A percentile compares a stretch with the other conserved stretches of the same genome.
Conservation (phyloP, 2,797 vertebrate genomes). For the Nyctibius grandis region DNA sequence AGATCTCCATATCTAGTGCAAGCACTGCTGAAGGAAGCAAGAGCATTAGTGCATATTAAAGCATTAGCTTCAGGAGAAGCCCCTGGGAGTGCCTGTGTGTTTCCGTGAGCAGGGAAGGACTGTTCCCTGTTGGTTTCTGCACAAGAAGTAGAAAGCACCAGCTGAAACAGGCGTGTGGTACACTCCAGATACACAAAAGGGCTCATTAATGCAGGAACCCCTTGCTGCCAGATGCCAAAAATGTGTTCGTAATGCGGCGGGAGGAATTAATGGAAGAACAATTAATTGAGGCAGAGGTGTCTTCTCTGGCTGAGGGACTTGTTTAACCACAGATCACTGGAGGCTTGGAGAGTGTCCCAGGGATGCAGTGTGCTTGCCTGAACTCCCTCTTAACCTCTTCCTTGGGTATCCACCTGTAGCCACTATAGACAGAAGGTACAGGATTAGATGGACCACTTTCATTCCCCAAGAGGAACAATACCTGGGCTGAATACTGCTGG, state of each 20-base stretch:
- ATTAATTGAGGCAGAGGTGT: background rate
- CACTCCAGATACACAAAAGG: background rate
- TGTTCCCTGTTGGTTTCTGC: background rate
- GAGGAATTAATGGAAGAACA: background rate
- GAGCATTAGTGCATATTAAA: background rate
- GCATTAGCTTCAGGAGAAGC: background rate
- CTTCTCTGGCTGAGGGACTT: background rate
- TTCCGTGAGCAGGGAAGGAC: background rate
- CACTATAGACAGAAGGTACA: background rate
- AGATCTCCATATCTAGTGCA: background rate
- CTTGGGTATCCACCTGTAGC: background rate
- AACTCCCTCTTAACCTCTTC: background rate
- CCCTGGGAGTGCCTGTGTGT: background rate
- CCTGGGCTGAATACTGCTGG: background rate
- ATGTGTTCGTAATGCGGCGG: rapidly evolving
- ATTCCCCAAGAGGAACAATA: background rate
- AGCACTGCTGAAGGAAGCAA: background rate
- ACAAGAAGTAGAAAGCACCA: background rate
- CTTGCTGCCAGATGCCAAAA: background rate
- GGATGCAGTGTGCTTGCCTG: background rate
- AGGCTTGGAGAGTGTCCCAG: background rate
- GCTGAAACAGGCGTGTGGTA: background rate
- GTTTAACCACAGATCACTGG: background rate
- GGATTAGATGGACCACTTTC: background rate
- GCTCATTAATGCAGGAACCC: background rate